phyloP scores from a whole-genome alignment of 2,888 invertebrate species.

The Endotricha flammealis region DNA sequence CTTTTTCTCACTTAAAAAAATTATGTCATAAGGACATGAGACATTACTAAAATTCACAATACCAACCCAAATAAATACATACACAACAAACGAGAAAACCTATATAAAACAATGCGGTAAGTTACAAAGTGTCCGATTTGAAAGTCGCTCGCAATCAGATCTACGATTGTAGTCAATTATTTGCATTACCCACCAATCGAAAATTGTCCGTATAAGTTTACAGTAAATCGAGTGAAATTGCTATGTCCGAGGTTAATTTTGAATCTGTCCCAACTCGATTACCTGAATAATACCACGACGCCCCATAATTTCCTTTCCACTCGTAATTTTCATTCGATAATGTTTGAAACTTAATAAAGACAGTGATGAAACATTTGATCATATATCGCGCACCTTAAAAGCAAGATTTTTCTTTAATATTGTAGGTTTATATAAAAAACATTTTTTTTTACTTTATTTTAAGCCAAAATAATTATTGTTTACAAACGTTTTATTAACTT shows the following conservation, averaged over 20 bases:
- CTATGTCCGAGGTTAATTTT: constrained; percentile 14
- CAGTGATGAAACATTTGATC: constrained; percentile 9
- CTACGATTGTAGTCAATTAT: constrained; percentile 30
- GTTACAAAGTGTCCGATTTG: constrained; percentile 18
- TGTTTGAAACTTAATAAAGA: constrained; percentile 12
- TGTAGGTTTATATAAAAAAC: too few relatives aligned
- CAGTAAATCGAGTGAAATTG: constrained; percentile 31
- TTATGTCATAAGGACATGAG: too few relatives aligned
- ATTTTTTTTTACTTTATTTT: constrained; percentile 1
- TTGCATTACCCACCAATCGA: constrained; percentile 32
- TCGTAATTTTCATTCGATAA: constrained; percentile 14
- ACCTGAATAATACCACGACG: constrained; percentile 15
- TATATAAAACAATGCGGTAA: constrained; percentile 22
- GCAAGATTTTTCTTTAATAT: background rate
- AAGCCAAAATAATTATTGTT: too few relatives aligned
- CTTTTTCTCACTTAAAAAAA: too few relatives aligned
- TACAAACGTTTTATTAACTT: too few relatives aligned
- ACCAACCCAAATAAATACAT: too few relatives aligned
- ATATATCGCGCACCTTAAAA: constrained; percentile 5
- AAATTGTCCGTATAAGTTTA: constrained; percentile 37
- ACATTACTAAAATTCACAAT: too few relatives aligned
- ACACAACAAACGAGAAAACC: too few relatives aligned
- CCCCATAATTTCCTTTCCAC: constrained; percentile 16
- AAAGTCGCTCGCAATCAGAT: constrained; percentile 11
- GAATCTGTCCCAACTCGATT: constrained; percentile 23